phyloP scores from a whole-genome alignment of 1,140 invertebrate genomes.

The Lycorma delicatula region DNA sequence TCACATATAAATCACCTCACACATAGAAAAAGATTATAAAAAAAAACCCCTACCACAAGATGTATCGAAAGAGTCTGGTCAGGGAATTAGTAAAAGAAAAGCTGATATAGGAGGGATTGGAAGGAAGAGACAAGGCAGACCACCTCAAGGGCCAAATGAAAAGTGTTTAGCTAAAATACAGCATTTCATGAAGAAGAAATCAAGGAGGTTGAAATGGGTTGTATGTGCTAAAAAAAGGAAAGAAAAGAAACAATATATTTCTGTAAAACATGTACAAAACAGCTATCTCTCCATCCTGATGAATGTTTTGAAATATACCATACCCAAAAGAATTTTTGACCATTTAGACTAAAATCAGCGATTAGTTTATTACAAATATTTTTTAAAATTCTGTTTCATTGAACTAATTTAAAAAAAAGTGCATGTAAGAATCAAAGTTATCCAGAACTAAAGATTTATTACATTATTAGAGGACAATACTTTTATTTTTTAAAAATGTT shows the following conservation, averaged over 20 bases:
- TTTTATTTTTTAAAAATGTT: too few species aligned
- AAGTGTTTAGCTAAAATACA: too few species aligned
- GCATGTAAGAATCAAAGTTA: too few species aligned
- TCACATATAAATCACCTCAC: slow-evolving; percentile 15
- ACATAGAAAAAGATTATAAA: background rate
- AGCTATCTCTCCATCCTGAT: background rate
- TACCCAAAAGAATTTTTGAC: background rate
- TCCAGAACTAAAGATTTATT: too few species aligned
- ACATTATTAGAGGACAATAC: too few species aligned
- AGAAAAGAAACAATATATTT: slow-evolving; percentile 10
- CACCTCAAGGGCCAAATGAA: background rate
- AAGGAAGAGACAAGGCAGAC: background rate
- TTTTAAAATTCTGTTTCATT: too few species aligned
- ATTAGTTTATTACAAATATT: too few species aligned
- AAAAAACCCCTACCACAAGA: background rate
- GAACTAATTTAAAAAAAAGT: too few species aligned
- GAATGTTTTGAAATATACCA: slow-evolving; percentile 5
- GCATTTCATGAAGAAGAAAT: background rate
- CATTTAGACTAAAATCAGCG: too few species aligned
- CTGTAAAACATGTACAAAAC: background rate
- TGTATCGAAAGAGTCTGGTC: background rate
- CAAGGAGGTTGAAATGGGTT: background rate
- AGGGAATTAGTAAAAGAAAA: background rate
- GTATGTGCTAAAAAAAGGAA: slow-evolving; percentile 1
- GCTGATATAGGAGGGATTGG: background rate